A percentile compares a stretch with the other conserved stretches of the same genome.
Conservation (phyloP, 2,888 invertebrate genomes). For the Zygaena filipendulae region DNA sequence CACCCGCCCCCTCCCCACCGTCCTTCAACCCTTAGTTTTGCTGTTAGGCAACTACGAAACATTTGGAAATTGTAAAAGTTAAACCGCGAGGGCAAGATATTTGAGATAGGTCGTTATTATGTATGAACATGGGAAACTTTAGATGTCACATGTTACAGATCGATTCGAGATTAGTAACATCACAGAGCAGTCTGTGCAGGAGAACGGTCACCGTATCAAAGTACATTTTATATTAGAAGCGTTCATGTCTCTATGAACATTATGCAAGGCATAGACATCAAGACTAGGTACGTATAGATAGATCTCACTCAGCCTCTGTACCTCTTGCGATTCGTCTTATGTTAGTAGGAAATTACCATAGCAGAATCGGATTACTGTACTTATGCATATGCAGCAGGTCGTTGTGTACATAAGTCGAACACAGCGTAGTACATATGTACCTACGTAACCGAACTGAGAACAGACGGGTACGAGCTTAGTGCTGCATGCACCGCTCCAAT, state of each 20-base stretch:
- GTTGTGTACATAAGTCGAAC: conserved; percentile 2
- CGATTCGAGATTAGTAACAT: too few relatives aligned
- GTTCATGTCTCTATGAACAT: too few relatives aligned
- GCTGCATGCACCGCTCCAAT: conserved; percentile 47
- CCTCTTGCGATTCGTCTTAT: conserved; percentile 47
- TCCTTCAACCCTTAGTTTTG: not conserved
- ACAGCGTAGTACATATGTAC: conserved; percentile 33
- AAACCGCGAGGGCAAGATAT: not conserved
- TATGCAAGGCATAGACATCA: too few relatives aligned
- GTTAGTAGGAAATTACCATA: conserved; percentile 48
- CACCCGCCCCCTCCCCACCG: conserved; percentile 8
- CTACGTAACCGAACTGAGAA: conserved; percentile 18
- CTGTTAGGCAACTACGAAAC: conserved; percentile 8
- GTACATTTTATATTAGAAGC: too few relatives aligned
- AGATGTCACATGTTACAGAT: too few relatives aligned
- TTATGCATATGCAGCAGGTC: conserved; percentile 29
- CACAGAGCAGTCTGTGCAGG: too few relatives aligned
- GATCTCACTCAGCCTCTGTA: too few relatives aligned
- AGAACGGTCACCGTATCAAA: too few relatives aligned
- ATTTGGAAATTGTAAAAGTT: conserved; percentile 12
- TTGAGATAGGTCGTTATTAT: conserved; percentile 24
- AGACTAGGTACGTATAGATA: too few relatives aligned
- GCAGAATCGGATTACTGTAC: conserved; percentile 37
- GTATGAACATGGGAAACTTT: too few relatives aligned
- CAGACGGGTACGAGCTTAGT: conserved; percentile 32